Percentiles rank a stretch among this genome's conserved stretches.
Evolutionary conservation across 2,113 vertebrate species (phyloP).

Genomic region (Neogobius melanostomus): DNA sequence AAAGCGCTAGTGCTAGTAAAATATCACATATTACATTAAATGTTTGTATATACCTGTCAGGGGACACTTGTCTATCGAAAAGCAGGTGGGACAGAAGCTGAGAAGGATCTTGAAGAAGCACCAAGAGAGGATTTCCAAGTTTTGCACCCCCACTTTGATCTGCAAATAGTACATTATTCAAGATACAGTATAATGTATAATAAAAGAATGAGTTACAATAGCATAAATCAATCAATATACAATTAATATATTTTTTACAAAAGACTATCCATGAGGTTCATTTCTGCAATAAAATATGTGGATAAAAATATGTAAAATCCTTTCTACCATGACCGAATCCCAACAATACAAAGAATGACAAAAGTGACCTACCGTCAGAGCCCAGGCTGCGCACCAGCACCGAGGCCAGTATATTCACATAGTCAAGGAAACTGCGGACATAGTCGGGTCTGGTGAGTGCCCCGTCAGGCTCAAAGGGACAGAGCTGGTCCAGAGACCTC

Average conservation of each 20-base stretch:
- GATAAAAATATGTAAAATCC: not conserved
- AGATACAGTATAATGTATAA: not conserved
- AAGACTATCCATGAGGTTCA: not conserved
- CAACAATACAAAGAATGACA: not conserved
- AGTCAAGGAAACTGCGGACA: slow-evolving; percentile 83
- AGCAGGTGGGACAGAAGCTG: slow-evolving; percentile 89
- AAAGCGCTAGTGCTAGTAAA: not conserved
- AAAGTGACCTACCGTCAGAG: slow-evolving; percentile 74
- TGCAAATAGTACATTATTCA: slow-evolving; percentile 39
- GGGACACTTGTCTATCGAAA: slow-evolving; percentile 91
- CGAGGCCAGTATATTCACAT: slow-evolving; percentile 83
- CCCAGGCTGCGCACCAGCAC: slow-evolving; percentile 84
- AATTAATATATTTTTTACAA: not conserved
- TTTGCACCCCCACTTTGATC: slow-evolving; percentile 81
- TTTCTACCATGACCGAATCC: not conserved
- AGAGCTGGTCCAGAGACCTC: slow-evolving; percentile 78
- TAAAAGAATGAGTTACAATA: not conserved
- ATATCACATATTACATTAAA: not conserved
- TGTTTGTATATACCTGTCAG: slow-evolving; percentile 83
- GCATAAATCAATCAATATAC: not conserved
- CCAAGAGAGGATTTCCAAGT: slow-evolving; percentile 91
- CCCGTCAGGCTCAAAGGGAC: slow-evolving; percentile 64
- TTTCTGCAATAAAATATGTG: not conserved
- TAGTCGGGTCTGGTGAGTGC: slow-evolving; percentile 71
- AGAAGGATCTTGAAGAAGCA: slow-evolving; percentile 87